A percentile compares a stretch with the other conserved stretches of the same genome.
phyloP scores from a whole-genome alignment of 2,113 vertebrate species.

The Empidonax traillii region DNA sequence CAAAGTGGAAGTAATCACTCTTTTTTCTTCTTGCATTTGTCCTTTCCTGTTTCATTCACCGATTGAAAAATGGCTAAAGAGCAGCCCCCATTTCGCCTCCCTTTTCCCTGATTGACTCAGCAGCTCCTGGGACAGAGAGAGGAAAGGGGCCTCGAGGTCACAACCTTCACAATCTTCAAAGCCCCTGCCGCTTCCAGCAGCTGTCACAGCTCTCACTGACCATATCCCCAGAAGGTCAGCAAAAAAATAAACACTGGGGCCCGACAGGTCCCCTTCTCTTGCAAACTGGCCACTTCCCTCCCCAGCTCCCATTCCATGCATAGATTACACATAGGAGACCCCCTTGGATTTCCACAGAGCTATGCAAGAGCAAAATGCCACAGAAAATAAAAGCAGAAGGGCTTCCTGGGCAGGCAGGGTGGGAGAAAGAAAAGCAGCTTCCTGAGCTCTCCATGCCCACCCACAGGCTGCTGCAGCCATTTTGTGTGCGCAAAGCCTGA shows the following conservation, averaged over 20 bases:
- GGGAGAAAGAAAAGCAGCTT: conserved; percentile 60
- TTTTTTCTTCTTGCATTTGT: conserved; percentile 71
- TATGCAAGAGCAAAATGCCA: conserved; percentile 64
- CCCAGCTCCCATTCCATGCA: conserved; percentile 59
- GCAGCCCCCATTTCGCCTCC: conserved; percentile 69
- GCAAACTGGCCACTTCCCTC: conserved; percentile 54
- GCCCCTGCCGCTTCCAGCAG: conserved; percentile 72
- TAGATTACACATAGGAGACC: conserved; percentile 63
- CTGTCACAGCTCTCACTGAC: conserved; percentile 75
- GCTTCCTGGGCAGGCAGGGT: conserved; percentile 61
- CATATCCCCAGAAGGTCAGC: conserved; percentile 72
- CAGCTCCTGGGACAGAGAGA: conserved; percentile 73
- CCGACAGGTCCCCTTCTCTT: conserved; percentile 61
- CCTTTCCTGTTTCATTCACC: conserved; percentile 74
- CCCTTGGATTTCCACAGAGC: conserved; percentile 59
- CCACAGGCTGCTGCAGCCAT: conserved; percentile 72
- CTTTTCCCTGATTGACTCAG: conserved; percentile 75
- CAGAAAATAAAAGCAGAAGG: conserved; percentile 63
- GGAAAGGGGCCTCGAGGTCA: conserved; percentile 73
- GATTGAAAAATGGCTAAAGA: conserved; percentile 75
- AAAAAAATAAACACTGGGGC: conserved; percentile 73
- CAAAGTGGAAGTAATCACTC: conserved; percentile 74
- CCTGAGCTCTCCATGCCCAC: conserved; percentile 61
- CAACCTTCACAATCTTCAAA: conserved; percentile 78
- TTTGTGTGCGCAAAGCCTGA: conserved; percentile 55